Evolutionary conservation across 1,140 invertebrate species (phyloP), one percentile per base, ranked within the genome.

Genomic region (Grapholita molesta): DNA sequence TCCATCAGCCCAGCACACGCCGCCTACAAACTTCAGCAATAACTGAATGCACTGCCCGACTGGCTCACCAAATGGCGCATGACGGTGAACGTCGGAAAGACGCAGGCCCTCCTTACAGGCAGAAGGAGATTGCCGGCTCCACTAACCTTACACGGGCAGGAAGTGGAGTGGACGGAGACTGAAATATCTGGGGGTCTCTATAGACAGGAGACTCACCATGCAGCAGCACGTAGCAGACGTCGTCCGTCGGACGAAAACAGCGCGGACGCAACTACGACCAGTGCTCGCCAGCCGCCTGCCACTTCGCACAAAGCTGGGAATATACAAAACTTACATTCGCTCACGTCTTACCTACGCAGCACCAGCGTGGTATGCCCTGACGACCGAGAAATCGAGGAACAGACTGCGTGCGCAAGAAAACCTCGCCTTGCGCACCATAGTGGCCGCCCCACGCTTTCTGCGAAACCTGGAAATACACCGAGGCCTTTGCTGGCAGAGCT

Each of bases 1-100:
- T 12, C 81, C 78, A 48, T 23, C 15, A n/a, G 5, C 9, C 3
- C 5, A n/a, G 9, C 24, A 11, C 0, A 35, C 65, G n/a, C 65
- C 65, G 8, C 35, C 65, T 21, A 28, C 0, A 23, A 23, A 2
- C 65, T 66, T 3, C 23, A 9, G 3, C n/a, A n/a, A n/a, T n/a
- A n/a, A n/a, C n/a, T n/a, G n/a, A n/a, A n/a, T n/a, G n/a, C n/a
- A n/a, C n/a, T n/a, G n/a, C n/a, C n/a, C n/a, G n/a, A n/a, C n/a
- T n/a, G n/a, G n/a, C n/a, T n/a, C n/a, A n/a, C n/a, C n/a, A n/a
- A n/a, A n/a, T n/a, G n/a, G n/a, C n/a, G n/a, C n/a, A n/a, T n/a
- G 32, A 93, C 93, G 0, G 88, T 96, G 6, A 96, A 96, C 84
- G 95, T 94, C 48, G n/a, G n/a, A n/a, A n/a, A n/a, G n/a, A n/a